Percentiles rank a stretch among this genome's conserved stretches.
phyloP scores from a whole-genome alignment of 2,797 vertebrate species.

The Aulostomus chinensis region DNA sequence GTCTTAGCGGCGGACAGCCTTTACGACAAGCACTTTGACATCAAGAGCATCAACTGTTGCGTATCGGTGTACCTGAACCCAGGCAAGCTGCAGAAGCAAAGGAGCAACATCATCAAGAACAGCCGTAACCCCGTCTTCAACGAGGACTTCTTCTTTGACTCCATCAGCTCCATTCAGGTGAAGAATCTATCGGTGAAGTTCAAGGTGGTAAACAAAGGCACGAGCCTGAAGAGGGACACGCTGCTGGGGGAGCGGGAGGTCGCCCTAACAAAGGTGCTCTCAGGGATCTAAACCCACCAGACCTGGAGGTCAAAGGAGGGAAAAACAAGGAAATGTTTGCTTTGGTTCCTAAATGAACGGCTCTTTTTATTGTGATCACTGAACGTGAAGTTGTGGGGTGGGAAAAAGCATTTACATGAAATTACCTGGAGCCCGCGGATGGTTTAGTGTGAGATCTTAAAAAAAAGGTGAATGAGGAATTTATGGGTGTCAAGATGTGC shows the following conservation, averaged over 20 bases:
- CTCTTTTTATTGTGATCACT: background rate
- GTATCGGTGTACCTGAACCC: constrained; percentile 93
- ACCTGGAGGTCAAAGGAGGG: constrained; percentile 7
- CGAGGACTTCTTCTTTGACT: constrained; percentile 98
- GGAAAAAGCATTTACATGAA: background rate
- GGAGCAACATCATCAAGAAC: constrained; percentile 98
- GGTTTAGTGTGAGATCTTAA: constrained; percentile 1
- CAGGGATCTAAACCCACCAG: constrained; percentile 69
- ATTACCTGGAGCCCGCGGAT: background rate
- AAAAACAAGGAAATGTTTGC: constrained; percentile 32
- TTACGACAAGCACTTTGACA: constrained; percentile 87
- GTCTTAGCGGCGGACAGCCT: constrained; percentile 89
- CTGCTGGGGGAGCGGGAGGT: constrained; percentile 93
- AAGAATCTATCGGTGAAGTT: constrained; percentile 91
- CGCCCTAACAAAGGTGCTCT: constrained; percentile 84
- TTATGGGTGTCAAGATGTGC: background rate
- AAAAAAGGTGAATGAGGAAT: constrained; percentile 15
- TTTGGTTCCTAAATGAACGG: constrained; percentile 25
- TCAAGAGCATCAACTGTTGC: constrained; percentile 95
- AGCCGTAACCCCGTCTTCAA: constrained; percentile 96
- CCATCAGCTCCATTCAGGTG: constrained; percentile 83
- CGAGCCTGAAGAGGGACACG: constrained; percentile 93
- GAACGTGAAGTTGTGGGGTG: background rate
- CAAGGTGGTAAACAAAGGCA: constrained; percentile 98
- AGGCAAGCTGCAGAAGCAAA: constrained; percentile 94